Base-by-base conservation (phyloP, 2,113 vertebrate genomes). In the Laticauda colubrina region DNA sequence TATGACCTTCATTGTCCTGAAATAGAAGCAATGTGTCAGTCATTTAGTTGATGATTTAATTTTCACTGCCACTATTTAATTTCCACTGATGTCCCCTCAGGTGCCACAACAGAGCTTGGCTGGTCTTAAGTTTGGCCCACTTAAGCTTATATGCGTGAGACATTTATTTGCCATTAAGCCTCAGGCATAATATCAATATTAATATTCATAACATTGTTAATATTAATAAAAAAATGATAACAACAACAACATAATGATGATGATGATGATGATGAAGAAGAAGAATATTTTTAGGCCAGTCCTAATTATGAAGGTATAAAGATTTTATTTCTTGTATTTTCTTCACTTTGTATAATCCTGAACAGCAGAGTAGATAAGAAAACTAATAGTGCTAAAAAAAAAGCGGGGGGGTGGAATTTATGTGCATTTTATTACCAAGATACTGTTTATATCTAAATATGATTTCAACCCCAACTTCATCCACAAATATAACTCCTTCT, bases 401-500 rank as follows among this genome's bases (percentile, higher is more conserved):
- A 7, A 81, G 51, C n/a, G 10, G 3, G 4, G 5, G 81, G 15
- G 0, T 0, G 4, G 0, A 64, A 0, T 2, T 29, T 91, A 26
- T 61, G 89, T 48, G 4, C 48, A 23, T 51, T 94, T 61, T 61
- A 45, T 4, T n/a, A 75, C 61, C 21, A 93, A 0, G 91, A 54
- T 56, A 51, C 0, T 24, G 0, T 81, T 43, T 87, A 75, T 85
- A 75, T 69, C 26, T 57, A 29, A 2, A 3, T 61, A 56, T 91
- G 15, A 85, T 90, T 96, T 93, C 11, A 15, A 26, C 87, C 93
- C 26, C 0, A 20, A 21, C 93, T 43, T 59, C 39, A 34, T 89
- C 1, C 15, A 9, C 53, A 81, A 43, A 81, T 20, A 45, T 56
- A 93, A 1, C 5, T 91, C 4, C 89, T 0, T 87, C 0, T 0